These are phyloP conservation scores for Habroteleia sp. DNA, from an alignment of 2,888 invertebrate genomes.

Conservation along the genomic window DNA sequence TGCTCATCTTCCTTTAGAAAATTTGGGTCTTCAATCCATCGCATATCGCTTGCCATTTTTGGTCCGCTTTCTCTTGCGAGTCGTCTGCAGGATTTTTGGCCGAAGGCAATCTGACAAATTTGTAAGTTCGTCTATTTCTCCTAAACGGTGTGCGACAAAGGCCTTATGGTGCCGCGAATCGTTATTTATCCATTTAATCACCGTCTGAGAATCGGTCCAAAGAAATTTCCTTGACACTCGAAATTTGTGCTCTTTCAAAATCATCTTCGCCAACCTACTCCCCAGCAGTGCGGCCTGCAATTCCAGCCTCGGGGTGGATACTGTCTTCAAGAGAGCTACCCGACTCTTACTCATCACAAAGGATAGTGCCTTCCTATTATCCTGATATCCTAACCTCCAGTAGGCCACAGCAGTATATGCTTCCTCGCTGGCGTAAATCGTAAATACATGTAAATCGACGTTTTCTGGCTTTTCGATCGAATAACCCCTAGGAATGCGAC, in stretches of 20 bases:
- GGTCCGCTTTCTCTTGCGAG: too few relatives aligned
- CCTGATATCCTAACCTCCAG: not conserved
- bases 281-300: constrained; percentile 57
- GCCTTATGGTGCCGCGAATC: constrained; percentile 19
- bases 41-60: too few relatives aligned
- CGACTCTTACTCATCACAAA: not conserved
- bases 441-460: too few relatives aligned
- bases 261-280: constrained; percentile 24
- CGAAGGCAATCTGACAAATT: not conserved
- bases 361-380: not conserved
- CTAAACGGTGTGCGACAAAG: not conserved
- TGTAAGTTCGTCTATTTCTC: not conserved
- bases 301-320: constrained; percentile 50
- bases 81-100: too few relatives aligned
- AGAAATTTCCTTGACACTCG: constrained; percentile 9
- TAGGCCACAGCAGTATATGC: too few relatives aligned
- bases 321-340: constrained; percentile 37
- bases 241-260: constrained; percentile 31
- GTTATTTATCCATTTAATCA: constrained; percentile 59
- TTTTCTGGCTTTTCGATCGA: too few relatives aligned
- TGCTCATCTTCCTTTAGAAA: too few relatives aligned
- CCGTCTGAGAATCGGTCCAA: constrained; percentile 60
- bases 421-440: too few relatives aligned
- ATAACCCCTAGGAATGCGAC: too few relatives aligned
- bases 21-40: too few relatives aligned